Base-by-base conservation (phyloP, 2,797 vertebrate species). In the Enteromius argenteus region DNA sequence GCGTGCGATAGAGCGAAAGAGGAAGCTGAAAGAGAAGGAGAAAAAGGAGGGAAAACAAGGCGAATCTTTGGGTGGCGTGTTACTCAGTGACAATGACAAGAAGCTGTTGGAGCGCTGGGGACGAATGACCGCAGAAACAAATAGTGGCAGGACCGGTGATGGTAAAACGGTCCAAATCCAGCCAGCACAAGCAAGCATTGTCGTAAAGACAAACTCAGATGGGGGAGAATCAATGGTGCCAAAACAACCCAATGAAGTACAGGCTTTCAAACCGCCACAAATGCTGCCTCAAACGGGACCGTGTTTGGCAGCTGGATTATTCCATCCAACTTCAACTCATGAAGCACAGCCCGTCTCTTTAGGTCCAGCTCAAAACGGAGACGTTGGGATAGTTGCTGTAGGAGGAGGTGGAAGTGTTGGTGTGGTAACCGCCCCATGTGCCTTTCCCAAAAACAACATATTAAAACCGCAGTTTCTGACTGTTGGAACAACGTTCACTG, bases 91-190 rank as follows among this genome's bases (percentile, higher is more conserved):
- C 86, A 94, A 97, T 0, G 97, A 99, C 89, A 97, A 97, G 79
- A 97, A 96, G 90, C 94, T 98, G 53, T 86, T 99, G 80, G 96
- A 98, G 73, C 95, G 97, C 1, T 99, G 97, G 97, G 96, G 94
- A 56, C 95, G 95, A 81, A 98, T 99, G 97, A 86, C 87, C 1
- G 72, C 56, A 2, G 90, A 87, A 53, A 91, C 60, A 0, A 90
- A 92, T 0, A 84, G 84, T 21, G 74, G 81, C 23, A 93, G 92
- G 75, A 87, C 62, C 10, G 91, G 87, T 27, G 93, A 94, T 35
- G 91, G 85, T 49, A 91, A 87, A n/a, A 42, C 84, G 23, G 92
- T 85, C 82, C 90, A 84, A 73, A 44, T 85, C 68, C 89, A 89
- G 90, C 86, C 81, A 84, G 77, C 88, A 37, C 30, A 76, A 87